A percentile compares a stretch with the other conserved stretches of the same genome.
Evolutionary conservation across 2,888 invertebrate genomes (phyloP).

Genomic region (Cataglyphis altisquamis): DNA sequence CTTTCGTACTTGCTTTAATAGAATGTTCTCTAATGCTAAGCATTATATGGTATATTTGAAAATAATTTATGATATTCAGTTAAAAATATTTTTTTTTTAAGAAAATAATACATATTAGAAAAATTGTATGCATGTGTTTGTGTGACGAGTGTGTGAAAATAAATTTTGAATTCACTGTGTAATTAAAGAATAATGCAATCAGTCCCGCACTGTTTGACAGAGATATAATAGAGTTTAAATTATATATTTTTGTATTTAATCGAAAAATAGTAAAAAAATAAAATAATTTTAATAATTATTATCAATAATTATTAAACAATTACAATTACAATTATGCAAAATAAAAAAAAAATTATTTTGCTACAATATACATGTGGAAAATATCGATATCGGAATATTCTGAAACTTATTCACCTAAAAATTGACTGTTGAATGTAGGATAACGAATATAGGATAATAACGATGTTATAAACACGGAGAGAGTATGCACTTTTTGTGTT

Average conservation of each 20-base stretch:
- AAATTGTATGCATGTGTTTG: neutral
- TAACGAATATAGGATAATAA: neutral
- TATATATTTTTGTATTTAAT: slow-evolving; percentile 2
- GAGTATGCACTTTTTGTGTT: neutral
- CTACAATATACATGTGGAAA: neutral
- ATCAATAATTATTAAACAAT: neutral
- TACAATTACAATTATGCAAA: neutral
- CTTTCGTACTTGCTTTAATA: slow-evolving; percentile 6
- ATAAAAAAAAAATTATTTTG: slow-evolving; percentile 2
- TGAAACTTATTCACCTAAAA: neutral
- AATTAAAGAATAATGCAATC: slow-evolving; percentile 4
- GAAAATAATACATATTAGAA: neutral
- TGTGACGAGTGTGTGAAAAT: neutral
- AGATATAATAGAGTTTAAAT: neutral
- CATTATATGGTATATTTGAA: neutral
- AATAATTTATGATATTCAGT: neutral
- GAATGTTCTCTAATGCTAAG: slow-evolving; percentile 6
- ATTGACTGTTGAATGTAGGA: neutral
- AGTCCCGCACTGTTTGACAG: neutral
- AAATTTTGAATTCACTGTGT: neutral
- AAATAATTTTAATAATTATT: slow-evolving; percentile 12
- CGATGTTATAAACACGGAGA: neutral
- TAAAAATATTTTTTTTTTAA: neutral
- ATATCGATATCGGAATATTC: slow-evolving; percentile 10
- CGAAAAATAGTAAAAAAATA: neutral